Evolutionary conservation across 2,888 invertebrate genomes (phyloP).

Genomic region (Drosophila bunnanda): DNA sequence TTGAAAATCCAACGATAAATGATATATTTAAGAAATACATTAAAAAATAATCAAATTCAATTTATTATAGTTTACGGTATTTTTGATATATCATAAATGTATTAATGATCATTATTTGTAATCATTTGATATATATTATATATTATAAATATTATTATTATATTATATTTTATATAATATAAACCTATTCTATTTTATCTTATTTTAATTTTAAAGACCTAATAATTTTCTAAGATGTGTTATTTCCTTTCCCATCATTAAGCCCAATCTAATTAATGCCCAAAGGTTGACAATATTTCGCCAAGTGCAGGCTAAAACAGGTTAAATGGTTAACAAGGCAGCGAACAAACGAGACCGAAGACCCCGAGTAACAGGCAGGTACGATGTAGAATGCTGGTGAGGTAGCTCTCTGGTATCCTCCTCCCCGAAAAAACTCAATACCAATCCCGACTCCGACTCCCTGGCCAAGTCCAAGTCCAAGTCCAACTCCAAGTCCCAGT

Average conservation of each 20-base stretch:
- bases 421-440: slow-evolving; percentile 25
- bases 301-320: slow-evolving; percentile 51
- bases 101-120: too few species aligned
- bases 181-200: neutral
- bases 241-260: too few species aligned
- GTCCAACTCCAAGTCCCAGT: slow-evolving; percentile 29
- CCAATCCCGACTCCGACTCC: slow-evolving; percentile 3
- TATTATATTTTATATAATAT: too few species aligned
- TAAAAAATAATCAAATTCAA: too few species aligned
- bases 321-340: slow-evolving; percentile 69
- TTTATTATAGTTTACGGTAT: too few species aligned
- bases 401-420: slow-evolving; percentile 35
- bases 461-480: neutral
- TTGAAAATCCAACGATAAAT: too few species aligned
- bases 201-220: neutral
- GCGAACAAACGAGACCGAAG: slow-evolving; percentile 42
- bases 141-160: neutral
- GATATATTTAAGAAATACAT: too few species aligned
- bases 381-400: slow-evolving; percentile 12
- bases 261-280: neutral
- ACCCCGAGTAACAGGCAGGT: slow-evolving; percentile 32
- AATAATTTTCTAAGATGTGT: too few species aligned
- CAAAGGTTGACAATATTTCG: neutral
- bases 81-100: too few species aligned
- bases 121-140: neutral